These are phyloP conservation scores for Malurus leucopterus DNA, from an alignment of 2,797 vertebrate species.

Conservation along the genomic window DNA sequence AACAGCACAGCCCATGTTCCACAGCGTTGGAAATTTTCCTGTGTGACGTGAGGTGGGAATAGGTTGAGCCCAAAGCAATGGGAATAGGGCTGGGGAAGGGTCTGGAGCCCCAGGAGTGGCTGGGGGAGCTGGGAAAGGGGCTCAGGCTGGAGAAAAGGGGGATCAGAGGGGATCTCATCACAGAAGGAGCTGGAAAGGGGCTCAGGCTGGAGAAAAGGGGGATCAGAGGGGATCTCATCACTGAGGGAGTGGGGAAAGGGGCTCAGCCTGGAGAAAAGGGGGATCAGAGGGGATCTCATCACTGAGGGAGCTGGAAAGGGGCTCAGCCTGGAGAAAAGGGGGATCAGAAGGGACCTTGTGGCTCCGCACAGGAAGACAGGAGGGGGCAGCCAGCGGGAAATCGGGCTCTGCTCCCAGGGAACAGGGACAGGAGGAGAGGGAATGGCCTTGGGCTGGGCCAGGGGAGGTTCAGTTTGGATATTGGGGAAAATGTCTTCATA, in stretches of 20 bases:
- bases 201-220: background rate
- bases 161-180: background rate
- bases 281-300: background rate
- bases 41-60: background rate
- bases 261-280: background rate
- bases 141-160: background rate
- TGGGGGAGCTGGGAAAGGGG: background rate
- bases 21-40: background rate
- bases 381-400: background rate
- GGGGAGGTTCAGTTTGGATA: background rate
- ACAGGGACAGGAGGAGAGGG: background rate
- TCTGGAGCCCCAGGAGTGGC: background rate
- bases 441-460: fast-evolving
- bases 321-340: background rate
- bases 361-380: background rate
- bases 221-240: too few species aligned
- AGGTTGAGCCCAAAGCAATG: background rate
- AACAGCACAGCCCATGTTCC: background rate
- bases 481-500: background rate
- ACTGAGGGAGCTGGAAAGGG: background rate
- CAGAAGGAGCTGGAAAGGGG: background rate
- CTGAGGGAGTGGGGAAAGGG: background rate
- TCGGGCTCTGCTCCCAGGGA: background rate
- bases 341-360: background rate
- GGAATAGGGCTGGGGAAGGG: background rate